A percentile compares a stretch with the other conserved stretches of the same genome.
Conservation (phyloP, 1,140 invertebrate species). For the Sminthurides bifidus region DNA sequence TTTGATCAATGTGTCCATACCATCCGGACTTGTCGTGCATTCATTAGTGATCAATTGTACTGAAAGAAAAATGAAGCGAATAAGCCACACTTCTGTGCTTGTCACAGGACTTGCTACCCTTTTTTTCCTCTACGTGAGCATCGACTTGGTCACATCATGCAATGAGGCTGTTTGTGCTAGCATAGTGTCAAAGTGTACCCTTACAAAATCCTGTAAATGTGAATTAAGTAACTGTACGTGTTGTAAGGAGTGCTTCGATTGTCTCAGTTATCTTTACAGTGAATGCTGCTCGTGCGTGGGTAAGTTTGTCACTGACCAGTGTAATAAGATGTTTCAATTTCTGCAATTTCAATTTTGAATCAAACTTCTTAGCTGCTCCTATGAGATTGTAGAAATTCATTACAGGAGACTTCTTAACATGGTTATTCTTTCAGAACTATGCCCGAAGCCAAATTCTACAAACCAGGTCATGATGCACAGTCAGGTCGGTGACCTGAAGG, state of each 20-base stretch:
- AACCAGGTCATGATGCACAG: slow-evolving; percentile 63
- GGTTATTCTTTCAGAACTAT: slow-evolving; percentile 68
- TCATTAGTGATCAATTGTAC: slow-evolving; percentile 1
- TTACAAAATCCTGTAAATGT: slow-evolving; percentile 90
- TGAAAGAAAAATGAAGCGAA: no score
- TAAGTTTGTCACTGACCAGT: slow-evolving; percentile 41
- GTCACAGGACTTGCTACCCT: no score
- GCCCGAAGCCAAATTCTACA: slow-evolving; percentile 64
- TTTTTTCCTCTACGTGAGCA: slow-evolving; percentile 11
- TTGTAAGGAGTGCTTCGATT: slow-evolving; percentile 82
- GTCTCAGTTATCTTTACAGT: slow-evolving; percentile 72
- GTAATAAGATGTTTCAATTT: neutral
- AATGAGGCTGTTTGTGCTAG: slow-evolving; percentile 85
- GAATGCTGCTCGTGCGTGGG: slow-evolving; percentile 93
- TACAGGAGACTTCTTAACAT: neutral
- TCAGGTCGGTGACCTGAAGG: slow-evolving; percentile 72
- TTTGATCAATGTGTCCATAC: no score
- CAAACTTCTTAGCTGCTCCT: neutral
- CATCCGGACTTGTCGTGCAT: no score
- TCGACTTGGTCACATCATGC: slow-evolving; percentile 41
- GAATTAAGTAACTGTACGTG: slow-evolving; percentile 81
- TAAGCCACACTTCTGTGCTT: no score
- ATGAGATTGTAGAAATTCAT: neutral
- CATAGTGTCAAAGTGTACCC: slow-evolving; percentile 88
- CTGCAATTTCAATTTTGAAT: neutral